Evolutionary conservation across 2,888 invertebrate genomes (phyloP).

Genomic region (Agonopterix alstromeriana): DNA sequence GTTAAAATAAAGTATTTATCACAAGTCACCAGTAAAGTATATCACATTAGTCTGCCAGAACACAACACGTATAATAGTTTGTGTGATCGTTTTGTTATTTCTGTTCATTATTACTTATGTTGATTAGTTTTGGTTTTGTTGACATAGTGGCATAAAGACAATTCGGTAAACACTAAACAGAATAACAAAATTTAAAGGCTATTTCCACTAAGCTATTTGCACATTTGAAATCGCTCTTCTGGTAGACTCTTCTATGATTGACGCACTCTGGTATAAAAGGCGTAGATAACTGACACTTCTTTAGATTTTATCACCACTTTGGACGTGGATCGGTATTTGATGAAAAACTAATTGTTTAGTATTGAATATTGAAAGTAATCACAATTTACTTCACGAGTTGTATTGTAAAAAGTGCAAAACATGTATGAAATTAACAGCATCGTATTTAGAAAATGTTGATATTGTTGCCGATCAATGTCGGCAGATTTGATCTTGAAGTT

Average conservation of each 20-base stretch:
- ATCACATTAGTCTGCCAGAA: conserved; percentile 10
- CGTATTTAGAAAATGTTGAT: too few species aligned
- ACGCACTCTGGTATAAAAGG: too few species aligned
- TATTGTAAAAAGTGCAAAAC: not conserved
- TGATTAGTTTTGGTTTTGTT: conserved; percentile 26
- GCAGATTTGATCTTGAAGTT: too few species aligned
- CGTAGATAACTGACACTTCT: too few species aligned
- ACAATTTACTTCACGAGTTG: not conserved
- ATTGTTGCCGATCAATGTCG: too few species aligned
- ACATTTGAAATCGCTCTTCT: conserved; percentile 17
- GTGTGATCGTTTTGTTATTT: conserved; percentile 24
- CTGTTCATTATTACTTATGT: not conserved
- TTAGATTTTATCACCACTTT: not conserved
- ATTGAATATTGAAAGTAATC: too few species aligned
- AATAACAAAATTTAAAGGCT: conserved; percentile 19
- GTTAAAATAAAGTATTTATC: conserved; percentile 10
- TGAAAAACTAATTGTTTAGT: too few species aligned
- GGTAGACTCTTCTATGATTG: not conserved
- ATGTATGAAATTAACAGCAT: too few species aligned
- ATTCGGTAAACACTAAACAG: conserved; percentile 38
- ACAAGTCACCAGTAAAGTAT: conserved; percentile 16
- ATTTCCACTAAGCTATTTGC: conserved; percentile 38
- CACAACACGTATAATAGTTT: conserved; percentile 18
- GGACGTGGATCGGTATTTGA: not conserved
- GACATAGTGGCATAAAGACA: conserved; percentile 69